Base-by-base conservation (phyloP, 2,888 invertebrate species). In the Sphecodes monilicornis region DNA sequence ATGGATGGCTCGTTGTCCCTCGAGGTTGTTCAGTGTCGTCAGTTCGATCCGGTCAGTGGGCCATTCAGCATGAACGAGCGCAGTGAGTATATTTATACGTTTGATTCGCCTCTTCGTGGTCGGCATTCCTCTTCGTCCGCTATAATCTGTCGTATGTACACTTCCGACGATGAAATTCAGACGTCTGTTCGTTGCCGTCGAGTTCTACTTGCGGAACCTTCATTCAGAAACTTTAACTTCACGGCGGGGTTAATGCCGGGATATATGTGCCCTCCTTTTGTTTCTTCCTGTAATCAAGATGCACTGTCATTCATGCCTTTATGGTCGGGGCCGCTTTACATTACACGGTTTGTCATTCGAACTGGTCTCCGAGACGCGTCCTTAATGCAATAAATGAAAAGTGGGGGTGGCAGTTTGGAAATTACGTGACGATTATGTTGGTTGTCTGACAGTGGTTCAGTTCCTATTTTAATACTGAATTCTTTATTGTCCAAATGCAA, bases 11-110 rank as follows among this genome's bases (percentile, higher is more conserved):
- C 89, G 92, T 92, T 93, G 92, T 93, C 91, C 92, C 92, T 91
- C 92, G 91, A 92, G 89, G 92, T 91, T 92, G 91, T 91, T 92
- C 92, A 90, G 92, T 93, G 94, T 93, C 93, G 92, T 93, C 93
- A 94, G 94, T 94, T 93, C 93, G 93, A 93, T 93, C 92, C 92
- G 93, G 93, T 94, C 93, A 94, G 91, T 94, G 93, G 93, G 93
- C 92, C 93, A 94, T 91, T 92, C 92, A 94, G 91, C 93, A 94
- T 94, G 94, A 94, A 91, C 90, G 90, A 92, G 89, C 91, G 92
- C 87, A 90, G 92, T 93, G 88, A 92, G 93, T 71, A 89, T 82
- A 91, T 86, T 83, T 84, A 80, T 85, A 81, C 50, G 32, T 71
- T 71, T 75, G 79, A 66, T 46, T 72, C 70, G 60, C 16, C 13